Evolutionary conservation across 2,113 vertebrate species (phyloP), one percentile per base, ranked within the genome.

Genomic region (Ceyx melanurus): DNA sequence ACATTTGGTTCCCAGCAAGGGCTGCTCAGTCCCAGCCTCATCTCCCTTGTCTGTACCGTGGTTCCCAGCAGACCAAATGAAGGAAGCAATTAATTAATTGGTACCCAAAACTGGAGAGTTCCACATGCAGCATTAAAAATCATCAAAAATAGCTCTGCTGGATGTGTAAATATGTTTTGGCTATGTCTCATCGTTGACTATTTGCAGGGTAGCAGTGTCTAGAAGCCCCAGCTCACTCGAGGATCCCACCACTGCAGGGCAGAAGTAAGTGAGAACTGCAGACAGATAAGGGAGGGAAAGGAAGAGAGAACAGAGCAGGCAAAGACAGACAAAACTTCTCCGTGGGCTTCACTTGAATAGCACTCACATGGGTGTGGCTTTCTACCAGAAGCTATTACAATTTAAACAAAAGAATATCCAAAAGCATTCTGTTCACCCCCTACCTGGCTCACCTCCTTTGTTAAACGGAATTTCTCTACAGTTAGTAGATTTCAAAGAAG

Each of bases 11-110:
- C 66, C 67, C 75, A 81, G 84, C 75, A 50, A 73, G 68, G 53
- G 56, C 85, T 95, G 96, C 87, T 94, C 96, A 89, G 60, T 33
- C 75, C 72, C 91, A 82, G 87, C 79, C 75, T 81, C 85, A 19
- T 23, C 54, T 72, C 66, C n/a, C 51, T 42, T 29, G 37, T 51
- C 87, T 62, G 50, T 28, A 46, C 50, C 74, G 35, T 9, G 0
- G 48, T 25, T 91, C 68, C 65, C 65, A 64, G 48, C 11, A 86
- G 72, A 71, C 15, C 58, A 77, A 90, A 83, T 11, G 56, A 89
- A 94, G n/a, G 80, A 28, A 1, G 0, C 6, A 82, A 77, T 50
- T 76, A 78, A 90, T 88, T 91, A 89, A 79, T 83, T 82, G 33
- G 42, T 50, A 65, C 26, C 53, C 46, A 0, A 77, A 77, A 91